Evolutionary conservation across 1,140 invertebrate genomes (phyloP), one percentile per base, ranked within the genome.

Genomic region (Anastatus disparis): DNA sequence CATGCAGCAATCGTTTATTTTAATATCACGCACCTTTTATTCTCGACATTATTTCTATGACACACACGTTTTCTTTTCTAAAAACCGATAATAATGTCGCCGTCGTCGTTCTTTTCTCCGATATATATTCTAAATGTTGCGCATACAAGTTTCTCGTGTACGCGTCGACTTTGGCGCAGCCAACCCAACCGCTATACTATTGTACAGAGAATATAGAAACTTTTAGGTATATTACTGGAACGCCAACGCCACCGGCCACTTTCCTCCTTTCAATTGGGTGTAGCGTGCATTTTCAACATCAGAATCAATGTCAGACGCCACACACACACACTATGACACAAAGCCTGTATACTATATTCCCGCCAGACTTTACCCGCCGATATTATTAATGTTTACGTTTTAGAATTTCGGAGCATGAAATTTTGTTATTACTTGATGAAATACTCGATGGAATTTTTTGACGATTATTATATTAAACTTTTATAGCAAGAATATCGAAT

Each of bases 241-340:
- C 44, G 53, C 13, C 27, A 67, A 67, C 53, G 65, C 65, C 55
- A 67, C 65, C 65, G 65, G 65, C 52, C 55, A 67, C 17, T 48
- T 67, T 67, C 53, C 53, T 58, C 20, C 53, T 58, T 58, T 67
- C 65, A 67, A n/a, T 67, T 67, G 52, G 64, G 64, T 66, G 52
- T 56, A 56, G 64, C 52, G 64, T 66, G 64, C 52, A 66, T 55
- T 56, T 55, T 22, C 38, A 55, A 66, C 40, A 66, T 4, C 31
- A 6, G 53, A 68, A 68, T 68, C 53, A 59, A 58, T 58, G 65
- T 58, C 65, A 68, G 65, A 68, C 65, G 65, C 55, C 65, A 68
- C 15, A 58, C 55, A 22, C 55, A 67, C 53, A 68, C 55, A 68
- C 55, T 38, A n/a, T n/a, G 40, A 44, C 46, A n/a, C n/a, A 61